A percentile compares a stretch with the other conserved stretches of the same genome.
These are phyloP conservation scores for Onychomys arenicola DNA, from an alignment of 2,797 vertebrate species.

Conservation along the genomic window DNA sequence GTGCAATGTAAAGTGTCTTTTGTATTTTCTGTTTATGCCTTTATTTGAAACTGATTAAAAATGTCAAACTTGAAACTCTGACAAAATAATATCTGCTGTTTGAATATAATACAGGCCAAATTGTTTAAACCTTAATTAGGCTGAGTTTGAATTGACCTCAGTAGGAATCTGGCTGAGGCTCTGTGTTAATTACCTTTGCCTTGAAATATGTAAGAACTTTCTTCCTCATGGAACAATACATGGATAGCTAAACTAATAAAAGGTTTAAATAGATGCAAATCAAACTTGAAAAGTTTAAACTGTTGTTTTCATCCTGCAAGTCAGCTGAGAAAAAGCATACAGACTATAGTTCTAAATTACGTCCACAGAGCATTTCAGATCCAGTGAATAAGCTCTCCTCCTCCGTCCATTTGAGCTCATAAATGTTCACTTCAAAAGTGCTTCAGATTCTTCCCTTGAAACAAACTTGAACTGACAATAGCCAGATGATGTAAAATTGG, in stretches of 20 bases:
- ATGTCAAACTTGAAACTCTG: constrained; percentile 72
- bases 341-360: constrained; percentile 76
- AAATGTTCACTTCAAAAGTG: constrained; percentile 81
- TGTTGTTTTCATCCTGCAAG: constrained; percentile 79
- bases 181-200: constrained; percentile 79
- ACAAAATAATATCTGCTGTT: constrained; percentile 72
- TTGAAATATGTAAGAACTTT: constrained; percentile 80
- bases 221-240: constrained; percentile 66
- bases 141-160: constrained; percentile 74
- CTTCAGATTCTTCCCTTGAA: constrained; percentile 77
- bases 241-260: constrained; percentile 79
- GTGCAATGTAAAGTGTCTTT: constrained; percentile 62
- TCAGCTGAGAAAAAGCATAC: constrained; percentile 79
- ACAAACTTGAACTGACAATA: constrained; percentile 81
- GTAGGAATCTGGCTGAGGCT: constrained; percentile 71
- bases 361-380: constrained; percentile 77
- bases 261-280: constrained; percentile 76
- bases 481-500: constrained; percentile 79
- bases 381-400: constrained; percentile 71
- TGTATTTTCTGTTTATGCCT: constrained; percentile 74
- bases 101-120: constrained; percentile 71
- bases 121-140: constrained; percentile 79
- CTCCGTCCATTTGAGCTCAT: constrained; percentile 69
- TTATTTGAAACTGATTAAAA: constrained; percentile 73
- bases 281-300: constrained; percentile 79